Conservation (phyloP, 2,888 invertebrate genomes). For the Cataglyphis livida region DNA sequence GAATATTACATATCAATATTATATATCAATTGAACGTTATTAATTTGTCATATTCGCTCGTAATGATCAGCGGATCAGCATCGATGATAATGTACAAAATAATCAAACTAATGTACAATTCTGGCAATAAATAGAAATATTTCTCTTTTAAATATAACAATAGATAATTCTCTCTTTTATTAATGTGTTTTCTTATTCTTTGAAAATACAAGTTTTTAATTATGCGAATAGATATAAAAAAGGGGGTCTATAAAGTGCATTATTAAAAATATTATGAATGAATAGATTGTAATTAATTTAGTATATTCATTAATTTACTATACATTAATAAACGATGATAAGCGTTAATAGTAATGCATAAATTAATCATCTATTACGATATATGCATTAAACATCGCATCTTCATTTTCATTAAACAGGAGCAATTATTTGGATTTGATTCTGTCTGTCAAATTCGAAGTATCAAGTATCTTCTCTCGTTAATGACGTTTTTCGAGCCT, state of each 20-base stretch:
- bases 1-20: conserved; percentile 30
- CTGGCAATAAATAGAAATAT: background rate
- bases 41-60: conserved; percentile 48
- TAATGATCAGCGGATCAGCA: conserved; percentile 38
- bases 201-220: background rate
- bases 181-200: background rate
- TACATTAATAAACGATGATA: background rate
- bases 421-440: conserved; percentile 27
- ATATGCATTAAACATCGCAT: background rate
- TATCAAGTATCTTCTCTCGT: conserved; percentile 29
- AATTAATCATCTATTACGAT: conserved; percentile 5
- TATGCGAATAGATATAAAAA: background rate
- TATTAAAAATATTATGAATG: background rate
- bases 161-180: background rate
- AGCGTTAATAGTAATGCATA: background rate
- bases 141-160: background rate
- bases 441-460: conserved; percentile 11
- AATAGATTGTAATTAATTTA: conserved; percentile 9
- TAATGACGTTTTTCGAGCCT: conserved; percentile 37
- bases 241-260: background rate
- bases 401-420: conserved; percentile 4
- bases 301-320: background rate
- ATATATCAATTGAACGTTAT: conserved; percentile 23
- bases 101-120: conserved; percentile 20
- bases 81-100: conserved; percentile 24